phyloP scores from a whole-genome alignment of 2,888 invertebrate genomes.

The Scaptomyza parva region DNA sequence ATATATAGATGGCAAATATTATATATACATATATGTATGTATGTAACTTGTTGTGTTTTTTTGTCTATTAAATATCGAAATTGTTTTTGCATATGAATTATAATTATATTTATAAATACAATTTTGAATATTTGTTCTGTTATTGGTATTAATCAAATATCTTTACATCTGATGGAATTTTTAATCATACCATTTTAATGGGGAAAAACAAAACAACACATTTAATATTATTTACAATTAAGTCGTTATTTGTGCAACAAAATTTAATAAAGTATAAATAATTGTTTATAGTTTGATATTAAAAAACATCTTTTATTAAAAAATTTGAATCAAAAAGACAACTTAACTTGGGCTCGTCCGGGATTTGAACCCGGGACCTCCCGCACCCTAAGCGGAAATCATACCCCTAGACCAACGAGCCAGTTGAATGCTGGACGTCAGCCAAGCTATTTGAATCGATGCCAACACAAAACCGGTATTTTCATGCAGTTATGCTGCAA shows the following conservation, averaged over 20 bases:
- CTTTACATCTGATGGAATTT: constrained; percentile 58
- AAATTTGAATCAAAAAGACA: too few relatives aligned
- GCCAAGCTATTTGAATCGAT: background rate
- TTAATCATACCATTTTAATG: constrained; percentile 56
- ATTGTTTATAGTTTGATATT: constrained; percentile 65
- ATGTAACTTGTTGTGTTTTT: constrained; percentile 44
- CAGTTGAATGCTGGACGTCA: constrained; percentile 12
- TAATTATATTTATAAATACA: constrained; percentile 35
- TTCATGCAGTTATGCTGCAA: background rate
- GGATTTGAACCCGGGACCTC: constrained; percentile 86
- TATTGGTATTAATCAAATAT: constrained; percentile 72
- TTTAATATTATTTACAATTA: constrained; percentile 72
- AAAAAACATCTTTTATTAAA: constrained; percentile 24
- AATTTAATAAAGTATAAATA: constrained; percentile 60
- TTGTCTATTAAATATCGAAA: constrained; percentile 44
- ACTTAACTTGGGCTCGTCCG: constrained; percentile 84
- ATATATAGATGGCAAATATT: constrained; percentile 25
- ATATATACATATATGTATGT: background rate
- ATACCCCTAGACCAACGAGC: constrained; percentile 85
- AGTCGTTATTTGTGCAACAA: constrained; percentile 78
- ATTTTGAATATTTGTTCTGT: constrained; percentile 67
- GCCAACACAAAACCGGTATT: constrained; percentile 10
- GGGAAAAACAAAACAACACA: constrained; percentile 49
- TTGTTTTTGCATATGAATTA: constrained; percentile 51
- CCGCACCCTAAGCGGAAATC: constrained; percentile 86